A percentile compares a stretch with the other conserved stretches of the same genome.
These are phyloP conservation scores for Rhinella marina DNA, from an alignment of 2,797 vertebrate species.

Conservation along the genomic window DNA sequence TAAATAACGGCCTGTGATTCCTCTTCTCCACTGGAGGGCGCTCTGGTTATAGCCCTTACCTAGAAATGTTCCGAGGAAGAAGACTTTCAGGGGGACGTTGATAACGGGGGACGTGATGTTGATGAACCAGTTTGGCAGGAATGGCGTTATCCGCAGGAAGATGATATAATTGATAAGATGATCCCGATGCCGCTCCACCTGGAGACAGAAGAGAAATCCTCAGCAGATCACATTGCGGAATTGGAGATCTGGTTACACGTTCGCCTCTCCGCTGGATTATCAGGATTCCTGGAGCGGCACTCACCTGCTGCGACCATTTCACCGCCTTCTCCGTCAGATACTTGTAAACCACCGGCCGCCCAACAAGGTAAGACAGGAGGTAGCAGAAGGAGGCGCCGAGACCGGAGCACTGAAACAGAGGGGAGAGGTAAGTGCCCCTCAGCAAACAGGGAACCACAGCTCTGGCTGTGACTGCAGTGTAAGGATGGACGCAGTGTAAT, in stretches of 20 bases:
- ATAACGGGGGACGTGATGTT: slow-evolving; percentile 98
- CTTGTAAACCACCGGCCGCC: slow-evolving; percentile 93
- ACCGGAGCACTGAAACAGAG: slow-evolving; percentile 86
- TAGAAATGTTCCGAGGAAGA: slow-evolving; percentile 96
- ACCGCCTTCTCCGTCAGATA: slow-evolving; percentile 94
- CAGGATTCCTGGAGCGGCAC: not conserved
- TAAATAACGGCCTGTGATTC: not conserved
- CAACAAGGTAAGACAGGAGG: slow-evolving; percentile 95
- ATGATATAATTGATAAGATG: slow-evolving; percentile 99
- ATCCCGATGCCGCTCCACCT: slow-evolving; percentile 95
- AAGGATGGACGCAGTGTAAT: no score
- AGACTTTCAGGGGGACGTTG: slow-evolving; percentile 94
- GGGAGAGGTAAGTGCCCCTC: not conserved
- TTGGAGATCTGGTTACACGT: not conserved
- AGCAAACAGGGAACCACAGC: not conserved
- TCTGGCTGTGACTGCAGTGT: not conserved
- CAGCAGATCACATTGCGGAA: not conserved
- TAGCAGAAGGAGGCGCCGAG: slow-evolving; percentile 98
- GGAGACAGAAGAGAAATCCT: slow-evolving; percentile 41
- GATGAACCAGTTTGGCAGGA: slow-evolving; percentile 99
- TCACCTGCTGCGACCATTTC: slow-evolving; percentile 98
- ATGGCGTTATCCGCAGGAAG: slow-evolving; percentile 98
- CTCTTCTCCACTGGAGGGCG: not conserved
- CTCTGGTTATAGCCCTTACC: slow-evolving; percentile 78
- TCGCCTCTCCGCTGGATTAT: not conserved